These are phyloP conservation scores for Carposina sasakii DNA, from an alignment of 1,140 invertebrate species.

Conservation along the genomic window DNA sequence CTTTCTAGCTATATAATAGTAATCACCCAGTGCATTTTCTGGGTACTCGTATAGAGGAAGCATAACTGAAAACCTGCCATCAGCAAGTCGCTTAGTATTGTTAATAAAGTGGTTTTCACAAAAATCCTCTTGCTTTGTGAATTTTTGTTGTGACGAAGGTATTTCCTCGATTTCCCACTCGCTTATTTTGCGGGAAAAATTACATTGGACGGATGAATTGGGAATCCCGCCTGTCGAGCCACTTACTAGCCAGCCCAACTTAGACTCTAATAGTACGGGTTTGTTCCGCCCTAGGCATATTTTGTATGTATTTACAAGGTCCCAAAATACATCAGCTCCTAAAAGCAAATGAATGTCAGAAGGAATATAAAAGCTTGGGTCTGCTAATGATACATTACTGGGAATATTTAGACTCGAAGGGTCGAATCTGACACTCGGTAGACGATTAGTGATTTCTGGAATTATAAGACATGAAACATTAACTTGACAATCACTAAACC, in stretches of 20 bases:
- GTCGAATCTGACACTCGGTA: neutral
- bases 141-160: constrained; percentile 2
- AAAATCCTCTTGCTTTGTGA: constrained; percentile 24
- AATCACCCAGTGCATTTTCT: constrained; percentile 30
- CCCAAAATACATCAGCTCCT: neutral
- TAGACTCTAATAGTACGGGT: neutral
- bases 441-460: neutral
- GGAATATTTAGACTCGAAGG: neutral
- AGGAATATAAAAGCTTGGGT: neutral
- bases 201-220: constrained; percentile 1
- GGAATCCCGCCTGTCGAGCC: neutral
- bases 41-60: constrained; percentile 33
- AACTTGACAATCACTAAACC: constrained; percentile 1
- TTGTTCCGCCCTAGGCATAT: neutral
- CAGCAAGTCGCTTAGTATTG: constrained; percentile 16
- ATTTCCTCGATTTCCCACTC: constrained; percentile 24
- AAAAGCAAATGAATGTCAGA: neutral
- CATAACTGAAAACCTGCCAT: constrained; percentile 39
- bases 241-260: neutral
- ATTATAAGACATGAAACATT: neutral
- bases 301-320: neutral
- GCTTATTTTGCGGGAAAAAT: constrained; percentile 12
- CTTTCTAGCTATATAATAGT: constrained; percentile 31
- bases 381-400: neutral
- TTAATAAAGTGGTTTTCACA: constrained; percentile 35